phyloP scores from a whole-genome alignment of 2,113 vertebrate genomes.

The Sialia sialis region DNA sequence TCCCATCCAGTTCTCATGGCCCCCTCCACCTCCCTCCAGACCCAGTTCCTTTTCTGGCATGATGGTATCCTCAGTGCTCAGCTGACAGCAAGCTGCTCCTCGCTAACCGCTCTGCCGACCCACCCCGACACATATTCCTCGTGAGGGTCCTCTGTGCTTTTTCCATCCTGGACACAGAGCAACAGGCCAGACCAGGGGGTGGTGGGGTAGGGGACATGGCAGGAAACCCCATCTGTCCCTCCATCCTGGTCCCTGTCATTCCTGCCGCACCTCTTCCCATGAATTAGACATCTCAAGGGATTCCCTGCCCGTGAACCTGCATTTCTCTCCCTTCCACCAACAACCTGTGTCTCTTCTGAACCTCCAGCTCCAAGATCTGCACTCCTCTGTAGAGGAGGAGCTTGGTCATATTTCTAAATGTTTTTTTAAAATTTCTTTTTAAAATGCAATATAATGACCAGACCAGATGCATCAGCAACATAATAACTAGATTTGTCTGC shows the following conservation, averaged over 20 bases:
- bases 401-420: neutral
- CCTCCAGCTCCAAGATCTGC: neutral
- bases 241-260: neutral
- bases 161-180: rapidly evolving
- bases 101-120: rapidly evolving
- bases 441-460: neutral
- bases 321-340: neutral
- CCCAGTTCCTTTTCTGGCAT: conserved; percentile 30
- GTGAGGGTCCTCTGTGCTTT: neutral
- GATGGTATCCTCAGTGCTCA: neutral
- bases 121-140: rapidly evolving
- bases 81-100: neutral
- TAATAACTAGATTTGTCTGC: neutral
- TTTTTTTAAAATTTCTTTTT: neutral
- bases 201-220: neutral
- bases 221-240: neutral
- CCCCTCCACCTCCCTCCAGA: neutral
- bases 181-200: neutral
- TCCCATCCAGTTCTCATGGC: conserved; percentile 49
- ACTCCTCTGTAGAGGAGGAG: neutral
- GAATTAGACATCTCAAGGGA: neutral
- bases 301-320: neutral
- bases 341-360: neutral
- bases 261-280: neutral
- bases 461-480: neutral